These are phyloP conservation scores for Panagrolaimus sp. DNA, from an alignment of 1,140 invertebrate species.

Conservation along the genomic window DNA sequence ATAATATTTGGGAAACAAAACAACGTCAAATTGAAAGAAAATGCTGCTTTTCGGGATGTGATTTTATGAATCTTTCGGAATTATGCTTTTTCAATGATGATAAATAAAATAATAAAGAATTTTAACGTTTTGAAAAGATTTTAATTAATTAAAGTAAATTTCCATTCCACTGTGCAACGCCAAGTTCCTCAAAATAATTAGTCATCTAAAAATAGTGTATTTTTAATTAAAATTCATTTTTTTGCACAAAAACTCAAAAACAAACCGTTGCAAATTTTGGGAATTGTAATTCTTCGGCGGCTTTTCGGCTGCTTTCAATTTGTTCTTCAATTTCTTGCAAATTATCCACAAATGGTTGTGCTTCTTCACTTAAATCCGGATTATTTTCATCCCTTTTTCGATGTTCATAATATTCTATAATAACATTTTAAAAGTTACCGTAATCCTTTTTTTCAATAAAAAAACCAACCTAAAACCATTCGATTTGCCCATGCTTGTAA, in stretches of 20 bases:
- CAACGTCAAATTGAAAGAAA: slow-evolving; percentile 6
- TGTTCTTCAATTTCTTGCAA: neutral
- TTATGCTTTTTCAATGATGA: neutral
- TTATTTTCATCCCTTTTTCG: neutral
- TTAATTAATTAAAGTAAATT: slow-evolving; percentile 4
- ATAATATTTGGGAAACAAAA: neutral
- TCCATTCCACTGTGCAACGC: slow-evolving; percentile 6
- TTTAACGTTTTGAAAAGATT: no score
- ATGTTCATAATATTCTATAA: neutral
- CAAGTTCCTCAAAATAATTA: slow-evolving; percentile 4
- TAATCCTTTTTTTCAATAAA: no score
- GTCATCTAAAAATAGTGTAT: slow-evolving; percentile 12
- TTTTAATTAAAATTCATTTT: neutral
- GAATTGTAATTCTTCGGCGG: neutral
- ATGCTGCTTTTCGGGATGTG: slow-evolving; percentile 13
- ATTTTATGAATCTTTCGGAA: neutral
- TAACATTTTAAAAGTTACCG: neutral
- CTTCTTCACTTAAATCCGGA: neutral
- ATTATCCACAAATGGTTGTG: neutral
- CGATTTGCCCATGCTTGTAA: slow-evolving; percentile 1
- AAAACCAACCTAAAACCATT: neutral
- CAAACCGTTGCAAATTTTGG: slow-evolving; percentile 7
- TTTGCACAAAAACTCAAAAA: neutral
- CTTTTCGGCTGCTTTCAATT: neutral
- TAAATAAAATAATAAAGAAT: no score